Evolutionary conservation across 2,113 vertebrate species (phyloP), one percentile per base, ranked within the genome.

Genomic region (Hemiscyllium ocellatum): DNA sequence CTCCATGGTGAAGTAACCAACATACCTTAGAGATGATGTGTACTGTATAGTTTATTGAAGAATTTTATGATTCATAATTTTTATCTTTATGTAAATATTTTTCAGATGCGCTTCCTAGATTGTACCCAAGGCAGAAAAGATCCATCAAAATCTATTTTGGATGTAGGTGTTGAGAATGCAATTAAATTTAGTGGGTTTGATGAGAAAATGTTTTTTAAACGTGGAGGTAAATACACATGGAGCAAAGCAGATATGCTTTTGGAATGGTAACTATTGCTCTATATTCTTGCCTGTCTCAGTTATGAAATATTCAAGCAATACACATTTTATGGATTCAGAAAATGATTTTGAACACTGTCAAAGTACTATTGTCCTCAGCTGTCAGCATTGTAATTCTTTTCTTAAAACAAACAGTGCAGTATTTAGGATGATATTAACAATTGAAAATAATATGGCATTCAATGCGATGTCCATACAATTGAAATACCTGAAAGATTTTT

Each of bases 101-200:
- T 96, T 56, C 96, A 99, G 99, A 99, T 99, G 99, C 98, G 98
- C 76, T 99, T 99, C 96, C 97, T 99, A 93, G 98, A 99, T 97
- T 99, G 99, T 42, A 97, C 95, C 96, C 97, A 97, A 10, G 99
- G 99, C 4, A 97, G 98, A 29, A 99, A 99, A 96, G 99, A 99
- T 76, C 99, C 99, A 56, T 99, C 99, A 56, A 98, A 96, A 96
- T 99, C 99, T 70, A 98, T 99, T 96, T 97, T 99, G 65, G 99
- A 99, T 69, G 97, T 99, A 0, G 99, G 99, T 0, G 97, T 99
- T 19, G 97, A 98, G 96, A 97, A 98, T 42, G 99, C 98, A 24
- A 99, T 99, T 96, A 96, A 97, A 96, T 98, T 98, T 96, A 99
- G 99, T 65, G 99, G 99, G 24, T 99, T 99, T 96, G 99, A 99